phyloP scores from a whole-genome alignment of 2,113 vertebrate species.

The Macroglossus sobrinus region DNA sequence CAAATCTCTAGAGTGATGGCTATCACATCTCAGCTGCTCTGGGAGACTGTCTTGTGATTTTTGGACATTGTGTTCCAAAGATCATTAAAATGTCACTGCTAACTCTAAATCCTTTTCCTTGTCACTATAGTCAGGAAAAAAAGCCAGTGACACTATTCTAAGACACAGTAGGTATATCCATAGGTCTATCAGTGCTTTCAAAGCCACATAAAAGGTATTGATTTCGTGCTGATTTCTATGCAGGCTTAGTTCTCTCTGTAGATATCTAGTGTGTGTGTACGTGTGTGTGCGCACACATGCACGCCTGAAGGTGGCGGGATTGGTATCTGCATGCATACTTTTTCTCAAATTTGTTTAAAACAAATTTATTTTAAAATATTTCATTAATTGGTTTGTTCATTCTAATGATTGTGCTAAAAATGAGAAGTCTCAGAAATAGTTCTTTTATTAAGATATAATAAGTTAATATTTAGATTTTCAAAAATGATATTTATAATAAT shows the following conservation, averaged over 20 bases:
- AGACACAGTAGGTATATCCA: slow-evolving; percentile 25
- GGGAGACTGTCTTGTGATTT: not conserved
- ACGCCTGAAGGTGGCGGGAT: too few relatives aligned
- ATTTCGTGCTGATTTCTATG: slow-evolving; percentile 55
- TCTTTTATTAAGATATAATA: not conserved
- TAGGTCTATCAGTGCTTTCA: slow-evolving; percentile 46
- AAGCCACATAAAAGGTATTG: slow-evolving; percentile 37
- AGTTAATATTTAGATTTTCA: slow-evolving; percentile 47
- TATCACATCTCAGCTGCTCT: not conserved
- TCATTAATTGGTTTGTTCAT: slow-evolving; percentile 50
- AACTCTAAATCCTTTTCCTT: slow-evolving; percentile 52
- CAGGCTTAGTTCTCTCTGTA: slow-evolving; percentile 1
- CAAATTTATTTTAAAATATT: slow-evolving; percentile 11
- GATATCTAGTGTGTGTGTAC: not conserved
- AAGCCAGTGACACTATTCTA: slow-evolving; percentile 27
- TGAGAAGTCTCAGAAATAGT: not conserved
- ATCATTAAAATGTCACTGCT: slow-evolving; percentile 60
- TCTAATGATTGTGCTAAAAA: slow-evolving; percentile 45
- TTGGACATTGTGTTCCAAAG: slow-evolving; percentile 62
- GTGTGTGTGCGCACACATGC: not conserved
- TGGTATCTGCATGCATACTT: not conserved
- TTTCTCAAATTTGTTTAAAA: slow-evolving; percentile 27
- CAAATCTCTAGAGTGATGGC: slow-evolving; percentile 16
- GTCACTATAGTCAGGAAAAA: not conserved
- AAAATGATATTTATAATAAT: slow-evolving; percentile 32